These are phyloP conservation scores for Callorhinus ursinus DNA, from an alignment of 2,113 vertebrate genomes.

Conservation along the genomic window DNA sequence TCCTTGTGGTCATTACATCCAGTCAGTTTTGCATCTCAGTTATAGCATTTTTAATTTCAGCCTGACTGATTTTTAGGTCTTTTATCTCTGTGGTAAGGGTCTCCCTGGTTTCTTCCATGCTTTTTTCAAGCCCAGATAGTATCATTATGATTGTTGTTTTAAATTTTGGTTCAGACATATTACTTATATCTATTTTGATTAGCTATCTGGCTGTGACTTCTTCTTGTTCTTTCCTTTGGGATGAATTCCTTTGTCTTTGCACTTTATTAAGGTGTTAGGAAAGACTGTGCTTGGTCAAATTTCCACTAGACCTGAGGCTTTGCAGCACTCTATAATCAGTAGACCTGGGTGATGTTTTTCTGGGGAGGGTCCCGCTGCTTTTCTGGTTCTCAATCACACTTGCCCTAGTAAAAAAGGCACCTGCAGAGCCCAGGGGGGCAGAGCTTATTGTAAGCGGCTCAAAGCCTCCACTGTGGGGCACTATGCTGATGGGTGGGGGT, in stretches of 20 bases:
- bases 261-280: background rate
- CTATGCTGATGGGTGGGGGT: background rate
- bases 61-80: too few relatives aligned
- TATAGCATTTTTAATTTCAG: too few relatives aligned
- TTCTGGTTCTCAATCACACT: background rate
- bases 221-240: background rate
- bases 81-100: too few relatives aligned
- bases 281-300: background rate
- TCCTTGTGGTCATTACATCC: too few relatives aligned
- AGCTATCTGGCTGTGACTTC: background rate
- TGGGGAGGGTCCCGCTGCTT: background rate
- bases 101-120: background rate
- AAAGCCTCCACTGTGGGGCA: background rate
- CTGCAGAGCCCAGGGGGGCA: background rate
- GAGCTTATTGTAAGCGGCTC: background rate
- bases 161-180: background rate
- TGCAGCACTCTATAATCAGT: background rate
- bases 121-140: background rate
- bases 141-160: background rate
- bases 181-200: background rate
- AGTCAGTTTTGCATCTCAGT: too few relatives aligned
- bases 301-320: background rate
- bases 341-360: background rate
- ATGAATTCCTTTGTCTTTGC: background rate
- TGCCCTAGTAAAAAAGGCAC: background rate